Percentiles rank a stretch among this genome's conserved stretches.
Evolutionary conservation across 1,140 invertebrate genomes (phyloP).

Genomic region (Atta cephalotes): DNA sequence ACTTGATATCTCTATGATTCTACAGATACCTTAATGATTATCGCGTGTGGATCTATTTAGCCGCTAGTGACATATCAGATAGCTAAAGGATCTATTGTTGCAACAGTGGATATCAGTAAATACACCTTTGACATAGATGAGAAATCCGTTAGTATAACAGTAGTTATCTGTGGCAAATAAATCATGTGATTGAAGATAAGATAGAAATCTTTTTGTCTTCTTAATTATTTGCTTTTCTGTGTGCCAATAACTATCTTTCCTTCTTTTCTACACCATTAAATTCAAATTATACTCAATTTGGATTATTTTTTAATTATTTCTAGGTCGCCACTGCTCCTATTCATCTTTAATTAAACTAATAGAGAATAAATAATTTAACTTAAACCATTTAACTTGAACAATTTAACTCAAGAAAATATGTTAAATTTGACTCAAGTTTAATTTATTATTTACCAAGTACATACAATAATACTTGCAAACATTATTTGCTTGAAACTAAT

Average conservation of each 20-base stretch:
- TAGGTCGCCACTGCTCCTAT: too few species aligned
- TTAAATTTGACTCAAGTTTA: too few species aligned
- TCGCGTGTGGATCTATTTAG: not conserved
- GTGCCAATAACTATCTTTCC: not conserved
- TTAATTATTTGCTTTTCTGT: not conserved
- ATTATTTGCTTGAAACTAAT: too few species aligned
- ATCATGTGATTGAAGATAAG: not conserved
- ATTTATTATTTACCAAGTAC: too few species aligned
- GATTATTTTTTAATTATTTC: too few species aligned
- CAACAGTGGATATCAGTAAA: slow-evolving; percentile 16
- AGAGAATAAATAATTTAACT: too few species aligned
- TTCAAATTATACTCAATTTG: too few species aligned
- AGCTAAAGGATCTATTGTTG: slow-evolving; percentile 36
- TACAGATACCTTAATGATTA: not conserved
- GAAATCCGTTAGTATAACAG: not conserved
- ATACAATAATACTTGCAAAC: too few species aligned
- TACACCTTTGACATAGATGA: slow-evolving; percentile 1
- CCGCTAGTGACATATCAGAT: slow-evolving; percentile 26
- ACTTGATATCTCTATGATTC: not conserved
- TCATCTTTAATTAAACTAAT: too few species aligned
- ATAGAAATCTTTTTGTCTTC: not conserved
- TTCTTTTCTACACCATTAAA: not conserved
- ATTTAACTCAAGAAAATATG: too few species aligned
- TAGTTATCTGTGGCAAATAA: not conserved
- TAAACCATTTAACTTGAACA: too few species aligned